A percentile compares a stretch with the other conserved stretches of the same genome.
Evolutionary conservation across 2,888 invertebrate genomes (phyloP).

Genomic region (Drosophila formosana): DNA sequence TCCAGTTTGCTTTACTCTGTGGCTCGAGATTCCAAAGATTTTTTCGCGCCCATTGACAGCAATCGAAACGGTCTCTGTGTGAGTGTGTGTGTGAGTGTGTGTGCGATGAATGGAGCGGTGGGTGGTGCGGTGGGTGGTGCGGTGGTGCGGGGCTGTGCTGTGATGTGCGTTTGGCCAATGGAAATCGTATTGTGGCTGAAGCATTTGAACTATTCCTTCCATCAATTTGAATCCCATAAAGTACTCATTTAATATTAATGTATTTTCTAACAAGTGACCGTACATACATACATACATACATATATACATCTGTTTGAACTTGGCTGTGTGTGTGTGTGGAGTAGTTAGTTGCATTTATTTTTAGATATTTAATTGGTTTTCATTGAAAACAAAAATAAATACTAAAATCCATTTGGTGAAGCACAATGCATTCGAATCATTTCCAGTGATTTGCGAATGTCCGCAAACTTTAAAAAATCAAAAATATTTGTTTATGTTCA

Average conservation of each 20-base stretch:
- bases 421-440: neutral
- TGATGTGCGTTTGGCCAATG: constrained; percentile 19
- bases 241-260: constrained; percentile 55
- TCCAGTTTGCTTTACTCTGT: constrained; percentile 21
- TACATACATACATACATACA: neutral
- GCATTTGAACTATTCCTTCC: constrained; percentile 59
- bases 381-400: constrained; percentile 21
- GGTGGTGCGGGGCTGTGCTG: neutral
- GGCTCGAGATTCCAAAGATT: constrained; percentile 42
- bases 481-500: neutral
- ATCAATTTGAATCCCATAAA: constrained; percentile 58
- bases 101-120: neutral
- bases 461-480: constrained; percentile 4
- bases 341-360: constrained; percentile 27
- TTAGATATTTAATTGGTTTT: constrained; percentile 24
- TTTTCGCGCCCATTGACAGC: constrained; percentile 57
- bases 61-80: constrained; percentile 8
- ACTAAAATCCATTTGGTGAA: constrained; percentile 6
- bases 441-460: neutral
- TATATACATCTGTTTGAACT: no score
- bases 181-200: constrained; percentile 40
- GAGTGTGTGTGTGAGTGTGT: neutral
- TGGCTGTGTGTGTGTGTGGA: neutral
- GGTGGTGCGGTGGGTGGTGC: neutral
- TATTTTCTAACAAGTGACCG: constrained; percentile 42